Evolutionary conservation across 2,797 vertebrate species (phyloP), one percentile per base, ranked within the genome.

Genomic region (Philypnodon macrostomus): DNA sequence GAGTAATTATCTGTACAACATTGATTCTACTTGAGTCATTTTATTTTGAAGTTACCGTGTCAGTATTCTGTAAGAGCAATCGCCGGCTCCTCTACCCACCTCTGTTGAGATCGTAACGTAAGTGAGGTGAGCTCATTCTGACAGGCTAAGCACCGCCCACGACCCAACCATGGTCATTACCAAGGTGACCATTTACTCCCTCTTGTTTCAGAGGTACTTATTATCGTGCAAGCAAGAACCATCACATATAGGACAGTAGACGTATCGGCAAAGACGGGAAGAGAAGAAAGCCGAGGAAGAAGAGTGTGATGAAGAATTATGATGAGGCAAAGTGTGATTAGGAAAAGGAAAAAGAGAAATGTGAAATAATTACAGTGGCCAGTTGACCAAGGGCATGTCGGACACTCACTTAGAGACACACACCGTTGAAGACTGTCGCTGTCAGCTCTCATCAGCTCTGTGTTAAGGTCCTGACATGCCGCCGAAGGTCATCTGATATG

Each of bases 171-270:
- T 72, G 58, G 68, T 84, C 80, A 81, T 85, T 81, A 83, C 66
- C 78, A 85, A 84, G 78, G 81, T 85, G 81, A 82, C 77, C 74
- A 82, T 81, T n/a, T 80, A 80, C 68, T 58, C 73, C 73, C 70
- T 46, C 79, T 69, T 64, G 71, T 80, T 73, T 77, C 83, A 82
- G 81, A 84, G 73, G 69, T 58, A 14, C 68, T 80, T 78, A 85
- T 87, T 84, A 83, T 15, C 15, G 59, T 58, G 53, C 56, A 76
- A 66, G 55, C 69, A 33, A 56, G 49, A 64, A 54, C 39, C 51
- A 23, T 37, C 32, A 55, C 2, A 5, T 56, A 60, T 56, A 60
- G 57, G 67, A 53, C 38, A n/a, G 38, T 35, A 53, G 70, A 63
- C 61, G 76, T 75, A 79, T 79, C 69, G 75, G 72, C 58, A 10